phyloP scores from a whole-genome alignment of 2,797 vertebrate species.

The Borostomias antarcticus region DNA sequence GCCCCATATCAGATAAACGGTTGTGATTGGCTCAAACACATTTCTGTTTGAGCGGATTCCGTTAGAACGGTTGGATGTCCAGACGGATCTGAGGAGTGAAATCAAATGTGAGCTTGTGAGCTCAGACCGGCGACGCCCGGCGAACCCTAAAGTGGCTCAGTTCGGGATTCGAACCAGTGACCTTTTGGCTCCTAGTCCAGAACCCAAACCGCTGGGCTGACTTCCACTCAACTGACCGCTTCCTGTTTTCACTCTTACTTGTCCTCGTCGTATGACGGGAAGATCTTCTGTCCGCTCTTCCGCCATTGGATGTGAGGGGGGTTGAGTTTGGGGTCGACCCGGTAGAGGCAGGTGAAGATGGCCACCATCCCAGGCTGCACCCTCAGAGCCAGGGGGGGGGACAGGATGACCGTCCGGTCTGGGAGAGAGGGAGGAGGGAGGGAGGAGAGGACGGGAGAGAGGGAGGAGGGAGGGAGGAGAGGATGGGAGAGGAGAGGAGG shows the following conservation, averaged over 20 bases:
- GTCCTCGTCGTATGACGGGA: conserved; percentile 74
- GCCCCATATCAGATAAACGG: no score
- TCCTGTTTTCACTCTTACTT: conserved; percentile 73
- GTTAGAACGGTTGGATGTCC: no score
- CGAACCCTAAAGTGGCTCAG: no score
- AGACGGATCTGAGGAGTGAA: no score
- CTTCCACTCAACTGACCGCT: background rate
- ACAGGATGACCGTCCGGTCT: conserved; percentile 84
- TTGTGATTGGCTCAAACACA: no score
- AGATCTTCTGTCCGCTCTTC: conserved; percentile 71
- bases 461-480: background rate
- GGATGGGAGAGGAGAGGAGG: background rate
- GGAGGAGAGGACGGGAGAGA: background rate
- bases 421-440: background rate
- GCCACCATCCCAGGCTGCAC: conserved; percentile 77
- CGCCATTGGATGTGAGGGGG: conserved; percentile 78
- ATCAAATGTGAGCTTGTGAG: no score
- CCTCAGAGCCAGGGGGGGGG: conserved; percentile 69
- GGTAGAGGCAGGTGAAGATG: conserved; percentile 78
- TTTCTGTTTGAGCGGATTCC: no score
- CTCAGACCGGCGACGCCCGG: no score
- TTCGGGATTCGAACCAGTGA: no score
- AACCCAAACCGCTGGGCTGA: background rate
- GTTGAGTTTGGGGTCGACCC: conserved; percentile 74
- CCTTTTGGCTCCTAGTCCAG: no score